phyloP scores from a whole-genome alignment of 2,113 vertebrate species.

The Ammodramus savannarum region DNA sequence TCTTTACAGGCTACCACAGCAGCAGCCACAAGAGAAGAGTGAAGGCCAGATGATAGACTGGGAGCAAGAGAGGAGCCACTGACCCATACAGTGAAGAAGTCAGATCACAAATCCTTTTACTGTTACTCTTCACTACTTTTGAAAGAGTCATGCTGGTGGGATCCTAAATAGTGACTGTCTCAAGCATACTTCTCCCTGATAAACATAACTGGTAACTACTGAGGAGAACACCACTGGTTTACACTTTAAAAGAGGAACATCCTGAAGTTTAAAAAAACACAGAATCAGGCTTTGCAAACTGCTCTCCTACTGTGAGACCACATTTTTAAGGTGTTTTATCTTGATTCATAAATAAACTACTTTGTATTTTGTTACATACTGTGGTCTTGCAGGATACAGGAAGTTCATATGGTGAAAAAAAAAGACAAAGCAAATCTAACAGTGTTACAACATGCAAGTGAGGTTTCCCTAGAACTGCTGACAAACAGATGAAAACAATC shows the following conservation, averaged over 20 bases:
- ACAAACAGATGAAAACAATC: background rate
- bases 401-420: background rate
- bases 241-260: background rate
- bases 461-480: background rate
- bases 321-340: background rate
- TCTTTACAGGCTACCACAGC: slow-evolving; percentile 33
- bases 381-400: background rate
- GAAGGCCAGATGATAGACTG: background rate
- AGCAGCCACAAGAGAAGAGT: slow-evolving; percentile 38
- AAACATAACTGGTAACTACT: background rate
- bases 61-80: background rate
- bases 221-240: background rate
- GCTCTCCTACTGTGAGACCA: background rate
- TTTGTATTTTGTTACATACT: background rate
- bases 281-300: background rate
- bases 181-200: background rate
- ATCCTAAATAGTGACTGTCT: background rate
- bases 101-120: background rate
- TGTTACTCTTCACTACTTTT: slow-evolving; percentile 43
- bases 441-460: background rate
- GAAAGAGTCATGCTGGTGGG: background rate
- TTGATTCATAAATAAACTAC: background rate
- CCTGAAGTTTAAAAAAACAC: background rate
- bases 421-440: background rate
- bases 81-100: slow-evolving; percentile 21